These are phyloP conservation scores for Xiphophorus maculatus DNA, from an alignment of 2,113 vertebrate genomes.

Conservation along the genomic window DNA sequence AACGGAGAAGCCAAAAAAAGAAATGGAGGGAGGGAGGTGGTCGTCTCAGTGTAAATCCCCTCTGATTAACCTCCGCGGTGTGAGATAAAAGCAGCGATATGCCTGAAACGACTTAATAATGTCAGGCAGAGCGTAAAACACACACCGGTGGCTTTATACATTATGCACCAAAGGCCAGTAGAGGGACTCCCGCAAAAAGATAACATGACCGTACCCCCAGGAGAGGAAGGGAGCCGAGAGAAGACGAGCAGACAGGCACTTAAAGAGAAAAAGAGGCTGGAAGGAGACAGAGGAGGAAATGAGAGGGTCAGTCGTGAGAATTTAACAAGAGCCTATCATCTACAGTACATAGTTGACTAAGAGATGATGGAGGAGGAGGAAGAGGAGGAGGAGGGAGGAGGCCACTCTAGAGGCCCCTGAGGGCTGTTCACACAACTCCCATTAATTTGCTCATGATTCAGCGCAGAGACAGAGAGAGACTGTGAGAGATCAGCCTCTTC, in stretches of 20 bases:
- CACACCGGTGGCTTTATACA: conserved; percentile 76
- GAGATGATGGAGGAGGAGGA: conserved; percentile 36
- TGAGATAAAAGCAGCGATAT: conserved; percentile 77
- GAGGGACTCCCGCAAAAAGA: conserved; percentile 75
- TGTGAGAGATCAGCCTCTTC: neutral
- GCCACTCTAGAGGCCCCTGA: conserved; percentile 51
- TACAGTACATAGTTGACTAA: conserved; percentile 44
- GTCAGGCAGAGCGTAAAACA: conserved; percentile 77
- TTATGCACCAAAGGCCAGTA: conserved; percentile 76
- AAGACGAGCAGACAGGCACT: conserved; percentile 9
- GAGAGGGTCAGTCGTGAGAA: conserved; percentile 65
- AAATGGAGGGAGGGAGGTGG: conserved; percentile 37
- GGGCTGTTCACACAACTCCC: conserved; percentile 66
- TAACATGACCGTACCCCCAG: conserved; percentile 71
- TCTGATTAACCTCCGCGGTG: conserved; percentile 72
- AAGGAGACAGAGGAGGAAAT: conserved; percentile 50
- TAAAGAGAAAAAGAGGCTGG: conserved; percentile 25
- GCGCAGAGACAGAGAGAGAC: conserved; percentile 25
- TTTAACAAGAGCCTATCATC: conserved; percentile 73
- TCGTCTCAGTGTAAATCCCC: conserved; percentile 66
- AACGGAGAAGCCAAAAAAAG: neutral
- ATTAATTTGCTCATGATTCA: conserved; percentile 74
- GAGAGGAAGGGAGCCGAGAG: conserved; percentile 22
- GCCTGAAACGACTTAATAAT: conserved; percentile 75
- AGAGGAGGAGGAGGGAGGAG: conserved; percentile 25